Conservation (phyloP, 2,113 vertebrate genomes). For the Chaetorhynchus papuensis region DNA sequence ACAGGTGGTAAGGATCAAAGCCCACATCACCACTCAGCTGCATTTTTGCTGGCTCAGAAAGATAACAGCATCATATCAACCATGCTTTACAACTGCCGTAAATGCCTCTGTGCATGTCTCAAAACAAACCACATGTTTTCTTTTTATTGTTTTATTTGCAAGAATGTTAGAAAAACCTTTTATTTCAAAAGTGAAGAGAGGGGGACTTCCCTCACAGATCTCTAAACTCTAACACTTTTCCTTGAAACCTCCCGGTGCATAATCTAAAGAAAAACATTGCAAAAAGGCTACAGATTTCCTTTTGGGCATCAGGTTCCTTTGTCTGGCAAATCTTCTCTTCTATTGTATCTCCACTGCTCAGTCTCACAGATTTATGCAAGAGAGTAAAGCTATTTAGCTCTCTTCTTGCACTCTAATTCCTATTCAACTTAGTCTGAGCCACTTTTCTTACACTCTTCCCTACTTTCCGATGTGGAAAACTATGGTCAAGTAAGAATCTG, state of each 20-base stretch:
- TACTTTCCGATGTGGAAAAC: background rate
- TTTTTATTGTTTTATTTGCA: background rate
- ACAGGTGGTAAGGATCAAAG: background rate
- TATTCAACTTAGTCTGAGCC: background rate
- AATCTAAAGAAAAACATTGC: background rate
- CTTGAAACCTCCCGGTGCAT: background rate
- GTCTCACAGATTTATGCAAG: background rate
- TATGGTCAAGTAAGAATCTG: background rate
- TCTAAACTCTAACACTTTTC: background rate
- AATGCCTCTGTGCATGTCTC: background rate
- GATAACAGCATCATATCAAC: background rate
- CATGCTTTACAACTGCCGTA: background rate
- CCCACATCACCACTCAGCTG: background rate
- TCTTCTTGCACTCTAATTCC: background rate
- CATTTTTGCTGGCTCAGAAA: background rate
- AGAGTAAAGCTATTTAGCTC: background rate
- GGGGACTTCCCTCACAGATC: background rate
- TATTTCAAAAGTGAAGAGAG: background rate
- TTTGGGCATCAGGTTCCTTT: background rate
- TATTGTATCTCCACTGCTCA: background rate
- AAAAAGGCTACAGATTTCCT: background rate
- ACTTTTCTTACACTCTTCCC: background rate
- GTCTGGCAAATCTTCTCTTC: background rate
- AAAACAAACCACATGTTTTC: background rate
- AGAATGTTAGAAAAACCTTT: background rate